These are phyloP conservation scores for Autographa pulchrina DNA, from an alignment of 2,888 invertebrate genomes.

Conservation along the genomic window DNA sequence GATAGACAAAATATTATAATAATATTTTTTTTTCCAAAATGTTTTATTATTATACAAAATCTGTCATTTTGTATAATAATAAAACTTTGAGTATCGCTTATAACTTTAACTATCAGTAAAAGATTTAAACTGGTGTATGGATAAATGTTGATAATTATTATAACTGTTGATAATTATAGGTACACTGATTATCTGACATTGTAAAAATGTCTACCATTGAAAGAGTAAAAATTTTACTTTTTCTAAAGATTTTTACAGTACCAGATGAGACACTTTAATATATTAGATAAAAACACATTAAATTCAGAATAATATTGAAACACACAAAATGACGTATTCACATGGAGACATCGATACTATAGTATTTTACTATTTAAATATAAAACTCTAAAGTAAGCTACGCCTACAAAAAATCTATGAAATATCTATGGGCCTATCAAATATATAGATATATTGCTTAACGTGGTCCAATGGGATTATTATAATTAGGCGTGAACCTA, in stretches of 20 bases:
- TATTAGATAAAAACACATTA: slow-evolving; percentile 54
- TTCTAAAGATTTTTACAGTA: slow-evolving; percentile 40
- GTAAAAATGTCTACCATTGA: slow-evolving; percentile 19
- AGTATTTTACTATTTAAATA: slow-evolving; percentile 67
- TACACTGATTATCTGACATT: slow-evolving; percentile 40
- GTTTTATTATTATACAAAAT: slow-evolving; percentile 45
- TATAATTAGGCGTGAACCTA: slow-evolving; percentile 79
- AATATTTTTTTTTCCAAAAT: slow-evolving; percentile 50
- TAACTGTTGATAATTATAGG: slow-evolving; percentile 34
- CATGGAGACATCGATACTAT: slow-evolving; percentile 55
- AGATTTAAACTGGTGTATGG: slow-evolving; percentile 36
- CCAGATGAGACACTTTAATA: slow-evolving; percentile 36
- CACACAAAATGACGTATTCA: slow-evolving; percentile 55
- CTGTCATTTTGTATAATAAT: too few relatives aligned
- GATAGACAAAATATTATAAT: slow-evolving; percentile 35
- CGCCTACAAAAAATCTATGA: slow-evolving; percentile 79
- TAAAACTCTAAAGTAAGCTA: slow-evolving; percentile 85
- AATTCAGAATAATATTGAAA: slow-evolving; percentile 53
- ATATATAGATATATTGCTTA: slow-evolving; percentile 87
- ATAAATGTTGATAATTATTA: slow-evolving; percentile 39
- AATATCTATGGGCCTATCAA: slow-evolving; percentile 80
- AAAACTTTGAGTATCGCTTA: too few relatives aligned
- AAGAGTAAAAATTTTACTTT: slow-evolving; percentile 2
- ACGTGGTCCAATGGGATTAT: slow-evolving; percentile 86
- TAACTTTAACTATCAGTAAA: slow-evolving; percentile 34